phyloP scores from a whole-genome alignment of 2,113 vertebrate genomes.

The Pardalotus punctatus region DNA sequence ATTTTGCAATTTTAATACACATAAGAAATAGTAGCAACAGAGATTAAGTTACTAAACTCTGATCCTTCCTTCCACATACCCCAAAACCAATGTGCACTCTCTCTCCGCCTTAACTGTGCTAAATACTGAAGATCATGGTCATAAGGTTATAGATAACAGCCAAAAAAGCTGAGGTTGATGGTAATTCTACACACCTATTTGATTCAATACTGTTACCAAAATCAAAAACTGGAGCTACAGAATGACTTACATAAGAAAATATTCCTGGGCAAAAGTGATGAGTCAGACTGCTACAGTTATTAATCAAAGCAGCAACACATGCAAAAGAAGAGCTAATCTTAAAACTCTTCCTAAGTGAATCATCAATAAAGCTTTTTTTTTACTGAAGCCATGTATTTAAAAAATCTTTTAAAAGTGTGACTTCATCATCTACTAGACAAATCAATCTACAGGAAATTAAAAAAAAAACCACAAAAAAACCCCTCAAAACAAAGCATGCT shows the following conservation, averaged over 20 bases:
- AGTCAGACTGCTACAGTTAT: constrained; percentile 32
- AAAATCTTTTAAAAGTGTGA: neutral
- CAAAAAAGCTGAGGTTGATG: neutral
- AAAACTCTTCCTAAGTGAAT: constrained; percentile 28
- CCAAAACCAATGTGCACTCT: accelerated
- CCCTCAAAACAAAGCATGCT: neutral
- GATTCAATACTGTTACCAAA: neutral
- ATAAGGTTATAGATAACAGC: neutral
- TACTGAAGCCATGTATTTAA: neutral
- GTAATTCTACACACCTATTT: neutral
- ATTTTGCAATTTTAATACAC: neutral
- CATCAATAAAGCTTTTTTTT: constrained; percentile 8
- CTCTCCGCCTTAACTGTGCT: neutral
- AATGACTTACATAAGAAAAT: constrained; percentile 10
- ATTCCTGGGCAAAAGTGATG: constrained; percentile 9
- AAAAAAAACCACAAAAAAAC: accelerated
- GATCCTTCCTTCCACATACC: neutral
- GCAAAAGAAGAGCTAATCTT: constrained; percentile 34
- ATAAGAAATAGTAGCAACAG: neutral
- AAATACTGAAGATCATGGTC: neutral
- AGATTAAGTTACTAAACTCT: neutral
- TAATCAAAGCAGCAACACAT: constrained; percentile 32
- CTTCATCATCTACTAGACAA: neutral
- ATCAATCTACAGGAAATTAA: neutral
- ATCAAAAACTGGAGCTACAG: neutral